Evolutionary conservation across 2,113 vertebrate species (phyloP).

Genomic region (Ptilorrhoa leucosticta): DNA sequence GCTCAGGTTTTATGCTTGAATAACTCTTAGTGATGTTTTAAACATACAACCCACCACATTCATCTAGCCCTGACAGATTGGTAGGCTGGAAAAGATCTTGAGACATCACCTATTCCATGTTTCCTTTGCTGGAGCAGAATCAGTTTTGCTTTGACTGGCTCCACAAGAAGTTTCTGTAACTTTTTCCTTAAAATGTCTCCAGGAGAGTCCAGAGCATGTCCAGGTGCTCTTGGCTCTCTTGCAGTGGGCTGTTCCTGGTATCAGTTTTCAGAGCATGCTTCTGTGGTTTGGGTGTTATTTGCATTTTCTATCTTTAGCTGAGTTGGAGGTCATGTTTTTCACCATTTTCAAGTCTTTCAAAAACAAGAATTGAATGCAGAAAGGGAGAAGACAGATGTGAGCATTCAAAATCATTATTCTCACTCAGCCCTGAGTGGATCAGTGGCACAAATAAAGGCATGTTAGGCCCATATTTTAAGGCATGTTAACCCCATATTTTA

Average conservation of each 20-base stretch:
- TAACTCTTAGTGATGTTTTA: neutral
- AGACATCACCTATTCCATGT: neutral
- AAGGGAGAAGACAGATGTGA: neutral
- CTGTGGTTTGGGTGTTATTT: neutral
- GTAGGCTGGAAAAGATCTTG: neutral
- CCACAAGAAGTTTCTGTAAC: neutral
- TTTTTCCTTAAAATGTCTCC: neutral
- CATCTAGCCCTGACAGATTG: neutral
- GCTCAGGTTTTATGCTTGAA: neutral
- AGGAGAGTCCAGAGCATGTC: neutral
- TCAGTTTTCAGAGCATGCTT: neutral
- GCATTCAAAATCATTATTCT: neutral
- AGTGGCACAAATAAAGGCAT: neutral
- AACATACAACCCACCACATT: neutral
- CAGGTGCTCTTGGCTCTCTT: neutral
- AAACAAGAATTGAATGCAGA: neutral
- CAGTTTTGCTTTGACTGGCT: neutral
- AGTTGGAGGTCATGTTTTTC: neutral
- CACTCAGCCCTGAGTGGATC: neutral
- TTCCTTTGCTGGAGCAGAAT: neutral
- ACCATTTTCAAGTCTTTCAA: neutral
- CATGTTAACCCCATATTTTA: neutral
- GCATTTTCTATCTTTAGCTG: constrained; percentile 45
- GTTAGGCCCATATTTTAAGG: neutral
- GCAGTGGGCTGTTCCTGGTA: neutral